phyloP scores from a whole-genome alignment of 2,888 invertebrate genomes.

The Tribolium freemani region DNA sequence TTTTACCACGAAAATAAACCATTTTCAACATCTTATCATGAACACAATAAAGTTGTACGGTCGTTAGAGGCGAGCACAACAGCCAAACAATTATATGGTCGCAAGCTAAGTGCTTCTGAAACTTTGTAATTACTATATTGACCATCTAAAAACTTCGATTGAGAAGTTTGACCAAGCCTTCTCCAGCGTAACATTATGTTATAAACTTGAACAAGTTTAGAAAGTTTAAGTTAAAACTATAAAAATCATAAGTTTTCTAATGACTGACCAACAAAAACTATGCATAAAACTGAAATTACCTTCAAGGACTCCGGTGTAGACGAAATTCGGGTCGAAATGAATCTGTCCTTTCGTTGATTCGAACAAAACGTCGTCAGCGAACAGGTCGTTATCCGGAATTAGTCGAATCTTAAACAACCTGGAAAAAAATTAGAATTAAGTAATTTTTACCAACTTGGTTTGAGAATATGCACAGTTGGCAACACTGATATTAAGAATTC shows the following conservation, averaged over 20 bases:
- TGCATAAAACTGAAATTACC: conserved; percentile 69
- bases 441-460: too few species aligned
- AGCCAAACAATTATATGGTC: conserved; percentile 43
- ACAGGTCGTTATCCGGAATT: conserved; percentile 81
- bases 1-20: too few species aligned
- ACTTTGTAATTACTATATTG: conserved; percentile 44
- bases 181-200: conserved; percentile 21
- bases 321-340: conserved; percentile 79
- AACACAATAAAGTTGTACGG: conserved; percentile 25
- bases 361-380: conserved; percentile 82
- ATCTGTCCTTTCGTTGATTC: conserved; percentile 80
- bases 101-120: conserved; percentile 36
- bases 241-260: neutral
- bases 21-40: neutral
- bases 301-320: conserved; percentile 84
- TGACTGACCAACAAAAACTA: neutral
- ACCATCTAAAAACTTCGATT: conserved; percentile 41
- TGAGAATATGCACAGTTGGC: too few species aligned
- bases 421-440: conserved; percentile 62
- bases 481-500: conserved; percentile 42
- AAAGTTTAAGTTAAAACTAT: conserved; percentile 1
- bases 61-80: conserved; percentile 20
- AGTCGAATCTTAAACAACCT: conserved; percentile 84
- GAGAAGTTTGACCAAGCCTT: conserved; percentile 28
- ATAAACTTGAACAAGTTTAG: conserved; percentile 13